A percentile compares a stretch with the other conserved stretches of the same genome.
Evolutionary conservation across 2,797 vertebrate genomes (phyloP).

Genomic region (Rhynchotus rufescens): DNA sequence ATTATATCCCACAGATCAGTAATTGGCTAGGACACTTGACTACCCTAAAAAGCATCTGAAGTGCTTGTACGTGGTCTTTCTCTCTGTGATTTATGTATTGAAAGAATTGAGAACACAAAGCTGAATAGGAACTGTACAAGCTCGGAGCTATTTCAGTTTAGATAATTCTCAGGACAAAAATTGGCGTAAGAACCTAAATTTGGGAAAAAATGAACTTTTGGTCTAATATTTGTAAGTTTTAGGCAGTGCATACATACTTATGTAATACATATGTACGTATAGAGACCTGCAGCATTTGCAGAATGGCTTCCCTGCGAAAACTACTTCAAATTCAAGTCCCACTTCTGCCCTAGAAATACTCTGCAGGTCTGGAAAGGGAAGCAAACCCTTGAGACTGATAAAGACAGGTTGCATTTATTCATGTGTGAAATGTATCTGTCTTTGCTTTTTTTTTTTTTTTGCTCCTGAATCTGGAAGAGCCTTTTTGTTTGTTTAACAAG

Average conservation of each 20-base stretch:
- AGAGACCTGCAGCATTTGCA: background rate
- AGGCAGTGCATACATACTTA: background rate
- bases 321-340: background rate
- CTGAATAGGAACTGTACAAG: background rate
- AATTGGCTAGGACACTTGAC: slow-evolving; percentile 22
- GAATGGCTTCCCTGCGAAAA: background rate
- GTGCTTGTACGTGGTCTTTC: background rate
- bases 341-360: background rate
- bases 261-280: background rate
- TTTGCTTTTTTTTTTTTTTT: background rate
- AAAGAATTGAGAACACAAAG: background rate
- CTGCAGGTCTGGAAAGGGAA: background rate
- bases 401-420: background rate
- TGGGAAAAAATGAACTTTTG: background rate
- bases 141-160: background rate
- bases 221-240: background rate
- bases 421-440: background rate
- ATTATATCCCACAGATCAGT: background rate
- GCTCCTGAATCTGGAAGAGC: background rate
- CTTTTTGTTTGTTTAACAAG: background rate
- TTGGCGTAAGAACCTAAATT: background rate
- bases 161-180: background rate
- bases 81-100: slow-evolving; percentile 12
- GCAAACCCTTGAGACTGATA: background rate
- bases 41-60: background rate